phyloP scores from a whole-genome alignment of 2,888 invertebrate species.

The Belgica antarctica region DNA sequence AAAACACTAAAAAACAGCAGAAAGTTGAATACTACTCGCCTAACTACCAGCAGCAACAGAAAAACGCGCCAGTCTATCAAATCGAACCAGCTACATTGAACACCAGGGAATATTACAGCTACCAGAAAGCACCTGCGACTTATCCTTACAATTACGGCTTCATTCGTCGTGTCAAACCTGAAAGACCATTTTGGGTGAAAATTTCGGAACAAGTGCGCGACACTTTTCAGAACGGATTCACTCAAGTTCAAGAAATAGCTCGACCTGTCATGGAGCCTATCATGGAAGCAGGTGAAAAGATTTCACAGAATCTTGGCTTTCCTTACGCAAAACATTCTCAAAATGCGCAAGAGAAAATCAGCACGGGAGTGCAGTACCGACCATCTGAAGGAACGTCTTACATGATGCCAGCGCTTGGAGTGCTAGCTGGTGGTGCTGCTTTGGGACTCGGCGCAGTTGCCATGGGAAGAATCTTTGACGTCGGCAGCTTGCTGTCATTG shows the following conservation, averaged over 20 bases:
- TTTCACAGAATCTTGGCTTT: slow-evolving; percentile 72
- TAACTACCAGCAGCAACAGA: slow-evolving; percentile 42
- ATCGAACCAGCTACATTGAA: slow-evolving; percentile 49
- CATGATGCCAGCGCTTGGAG: slow-evolving; percentile 71
- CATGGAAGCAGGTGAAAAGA: slow-evolving; percentile 76
- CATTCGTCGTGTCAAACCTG: slow-evolving; percentile 60
- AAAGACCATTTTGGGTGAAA: slow-evolving; percentile 69
- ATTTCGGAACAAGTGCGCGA: slow-evolving; percentile 71
- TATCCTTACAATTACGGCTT: slow-evolving; percentile 65
- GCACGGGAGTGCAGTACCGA: slow-evolving; percentile 56
- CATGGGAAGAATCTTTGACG: slow-evolving; percentile 68
- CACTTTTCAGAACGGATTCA: slow-evolving; percentile 68
- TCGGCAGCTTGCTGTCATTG: slow-evolving; percentile 54
- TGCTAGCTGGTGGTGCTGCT: slow-evolving; percentile 80
- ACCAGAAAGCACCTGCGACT: slow-evolving; percentile 53
- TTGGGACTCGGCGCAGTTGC: slow-evolving; percentile 78
- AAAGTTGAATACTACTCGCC: slow-evolving; percentile 47
- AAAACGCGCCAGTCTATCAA: slow-evolving; percentile 42
- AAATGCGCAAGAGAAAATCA: slow-evolving; percentile 65
- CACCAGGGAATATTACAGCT: slow-evolving; percentile 42
- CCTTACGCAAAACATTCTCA: slow-evolving; percentile 53
- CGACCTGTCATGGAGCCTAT: slow-evolving; percentile 65
- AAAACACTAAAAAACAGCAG: slow-evolving; percentile 45
- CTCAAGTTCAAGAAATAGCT: slow-evolving; percentile 61
- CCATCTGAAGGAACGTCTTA: slow-evolving; percentile 59